phyloP scores from a whole-genome alignment of 1,140 invertebrate genomes.

The Drosophila paulistorum region DNA sequence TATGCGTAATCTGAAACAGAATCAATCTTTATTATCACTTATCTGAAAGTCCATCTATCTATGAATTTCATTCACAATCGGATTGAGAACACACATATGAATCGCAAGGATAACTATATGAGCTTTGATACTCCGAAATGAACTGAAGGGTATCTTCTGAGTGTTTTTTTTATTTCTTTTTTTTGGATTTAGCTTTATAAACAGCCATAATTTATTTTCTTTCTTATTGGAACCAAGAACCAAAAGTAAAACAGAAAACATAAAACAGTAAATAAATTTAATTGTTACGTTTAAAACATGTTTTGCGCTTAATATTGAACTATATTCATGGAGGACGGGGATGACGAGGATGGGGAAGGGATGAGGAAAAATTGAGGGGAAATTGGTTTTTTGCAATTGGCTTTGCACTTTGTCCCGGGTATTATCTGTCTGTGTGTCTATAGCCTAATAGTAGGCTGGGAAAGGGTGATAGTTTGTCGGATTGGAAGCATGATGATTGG shows the following conservation, averaged over 20 bases:
- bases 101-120: not conserved
- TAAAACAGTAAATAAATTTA: not conserved
- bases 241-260: slow-evolving; percentile 1
- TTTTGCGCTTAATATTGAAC: slow-evolving; percentile 14
- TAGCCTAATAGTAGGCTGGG: slow-evolving; percentile 78
- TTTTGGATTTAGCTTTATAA: not conserved
- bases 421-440: not conserved
- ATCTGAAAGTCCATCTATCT: no score
- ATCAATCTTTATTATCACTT: no score
- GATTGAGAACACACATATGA: not conserved
- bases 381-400: not conserved
- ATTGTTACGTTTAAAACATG: slow-evolving; percentile 8
- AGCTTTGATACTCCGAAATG: not conserved
- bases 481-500: slow-evolving; percentile 82
- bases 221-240: not conserved
- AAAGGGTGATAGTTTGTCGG: slow-evolving; percentile 83
- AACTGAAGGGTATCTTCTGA: not conserved
- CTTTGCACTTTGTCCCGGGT: slow-evolving; percentile 56
- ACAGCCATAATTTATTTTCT: not conserved
- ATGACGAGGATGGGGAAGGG: not conserved
- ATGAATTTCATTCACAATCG: not conserved
- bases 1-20: no score
- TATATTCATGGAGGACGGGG: not conserved
- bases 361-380: not conserved
- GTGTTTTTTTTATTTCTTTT: no score